Base-by-base conservation (phyloP, 2,797 vertebrate genomes). In the Myiotriccus ornatus region DNA sequence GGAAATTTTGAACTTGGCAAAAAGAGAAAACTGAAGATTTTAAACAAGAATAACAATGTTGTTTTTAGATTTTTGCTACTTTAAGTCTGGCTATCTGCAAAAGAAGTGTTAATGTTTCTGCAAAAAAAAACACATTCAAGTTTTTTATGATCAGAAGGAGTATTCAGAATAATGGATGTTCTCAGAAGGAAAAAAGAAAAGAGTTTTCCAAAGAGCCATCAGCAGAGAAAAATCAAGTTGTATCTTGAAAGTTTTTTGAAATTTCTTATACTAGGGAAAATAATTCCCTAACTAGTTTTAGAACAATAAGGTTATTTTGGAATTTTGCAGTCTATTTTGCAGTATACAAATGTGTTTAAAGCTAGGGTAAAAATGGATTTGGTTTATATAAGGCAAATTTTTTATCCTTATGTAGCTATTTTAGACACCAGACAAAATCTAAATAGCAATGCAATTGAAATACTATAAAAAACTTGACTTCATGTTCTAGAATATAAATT, bases 1-100 rank as follows among this genome's bases (percentile, higher is more conserved):
- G 65, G 80, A 93, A 91, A 86, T 52, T 65, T 63, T 73, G 30
- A 88, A 63, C 60, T 79, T 82, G 75, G 28, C 50, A 67, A 44
- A 79, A 77, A 50, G 15, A 83, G 35, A 87, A 75, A 92, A 47
- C 24, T 37, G 47, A 87, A 86, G 50, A 49, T 75, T 93, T 81
- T 49, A 18, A 65, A 34, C 19, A 79, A 67, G 43, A 81, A 55
- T 47, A 86, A 76, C 50, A 89, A 73, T 69, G 30, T 62, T 81
- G 22, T 37, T 93, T 84, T 65, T 65, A 71, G 57, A 74, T 37
- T 84, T 84, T 65, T 64, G 60, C 30, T 62, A 2, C 27, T 84
- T 2, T 53, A 47, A 37, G 30, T 70, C 44, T 94, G 70, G 9
- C 10, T 86, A 78, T 75, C 43, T 76, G 21, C 12, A 84, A 80